phyloP scores from a whole-genome alignment of 1,140 invertebrate species.

The Chrysomallon squamiferum region DNA sequence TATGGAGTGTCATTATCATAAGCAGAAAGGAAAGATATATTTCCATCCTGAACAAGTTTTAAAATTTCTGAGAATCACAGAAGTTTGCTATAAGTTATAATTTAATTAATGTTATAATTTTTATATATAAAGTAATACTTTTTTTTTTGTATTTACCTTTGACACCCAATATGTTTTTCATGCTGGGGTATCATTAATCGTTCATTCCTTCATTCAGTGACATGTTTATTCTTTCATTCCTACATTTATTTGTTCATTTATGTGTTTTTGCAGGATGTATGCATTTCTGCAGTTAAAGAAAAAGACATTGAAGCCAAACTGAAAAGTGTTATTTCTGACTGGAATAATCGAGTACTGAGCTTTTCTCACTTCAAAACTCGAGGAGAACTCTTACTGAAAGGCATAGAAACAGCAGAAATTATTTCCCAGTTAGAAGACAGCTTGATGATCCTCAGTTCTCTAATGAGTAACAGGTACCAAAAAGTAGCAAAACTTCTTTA shows the following conservation, averaged over 20 bases:
- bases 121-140: no score
- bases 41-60: no score
- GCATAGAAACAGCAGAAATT: slow-evolving; percentile 89
- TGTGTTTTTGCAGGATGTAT: slow-evolving; percentile 75
- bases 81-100: no score
- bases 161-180: no score
- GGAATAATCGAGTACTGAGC: slow-evolving; percentile 89
- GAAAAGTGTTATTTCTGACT: slow-evolving; percentile 91
- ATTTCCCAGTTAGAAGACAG: slow-evolving; percentile 93
- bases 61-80: no score
- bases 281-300: slow-evolving; percentile 96
- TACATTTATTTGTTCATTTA: no score
- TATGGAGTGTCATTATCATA: no score
- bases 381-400: slow-evolving; percentile 87
- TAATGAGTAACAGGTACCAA: slow-evolving; percentile 79
- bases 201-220: no score
- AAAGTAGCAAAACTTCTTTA: background rate
- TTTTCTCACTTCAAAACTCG: slow-evolving; percentile 95
- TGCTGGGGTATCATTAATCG: no score
- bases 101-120: no score
- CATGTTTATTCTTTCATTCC: background rate
- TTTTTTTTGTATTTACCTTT: no score
- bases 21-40: no score
- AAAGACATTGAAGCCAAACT: slow-evolving; percentile 96
- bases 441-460: slow-evolving; percentile 90